These are phyloP conservation scores for Diadema setosum DNA, from an alignment of 35 echinoderm and acorn worm species.

Conservation along the genomic window DNA sequence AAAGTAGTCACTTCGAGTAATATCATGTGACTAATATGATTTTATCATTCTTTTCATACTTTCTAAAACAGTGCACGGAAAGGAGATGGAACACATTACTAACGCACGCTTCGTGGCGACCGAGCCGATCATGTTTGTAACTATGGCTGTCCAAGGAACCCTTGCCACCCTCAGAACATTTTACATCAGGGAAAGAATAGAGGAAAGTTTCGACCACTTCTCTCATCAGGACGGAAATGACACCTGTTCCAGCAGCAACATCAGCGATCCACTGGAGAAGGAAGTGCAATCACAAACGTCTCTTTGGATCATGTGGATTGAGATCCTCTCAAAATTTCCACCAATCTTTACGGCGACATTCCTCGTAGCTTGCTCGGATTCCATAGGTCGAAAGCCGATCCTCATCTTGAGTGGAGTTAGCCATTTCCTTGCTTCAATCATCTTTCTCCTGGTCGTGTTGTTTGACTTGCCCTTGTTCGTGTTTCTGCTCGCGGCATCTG, in stretches of 20 bases:
- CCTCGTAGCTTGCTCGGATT: neutral
- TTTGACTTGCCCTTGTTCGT: neutral
- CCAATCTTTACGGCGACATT: neutral
- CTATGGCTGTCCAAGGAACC: too few species aligned
- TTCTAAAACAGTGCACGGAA: too few species aligned
- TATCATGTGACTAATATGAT: too few species aligned
- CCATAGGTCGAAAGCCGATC: conserved; percentile 11
- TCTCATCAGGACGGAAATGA: too few species aligned
- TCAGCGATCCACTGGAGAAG: neutral
- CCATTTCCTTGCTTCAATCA: neutral
- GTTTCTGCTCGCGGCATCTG: neutral
- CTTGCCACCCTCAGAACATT: too few species aligned
- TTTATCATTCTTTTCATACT: too few species aligned
- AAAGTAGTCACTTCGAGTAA: too few species aligned
- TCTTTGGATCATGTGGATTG: conserved; percentile 24
- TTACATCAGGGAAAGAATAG: too few species aligned
- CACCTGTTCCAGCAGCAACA: neutral
- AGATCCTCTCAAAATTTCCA: neutral
- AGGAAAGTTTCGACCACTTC: too few species aligned
- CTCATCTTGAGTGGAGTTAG: neutral
- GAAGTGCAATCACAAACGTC: conserved; percentile 20
- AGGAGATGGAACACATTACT: too few species aligned
- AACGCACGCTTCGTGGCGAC: too few species aligned
- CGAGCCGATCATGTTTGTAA: too few species aligned
- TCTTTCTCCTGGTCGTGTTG: neutral